A percentile compares a stretch with the other conserved stretches of the same genome.
These are phyloP conservation scores for Leptoclinus maculatus DNA, from an alignment of 2,797 vertebrate genomes.

Conservation along the genomic window DNA sequence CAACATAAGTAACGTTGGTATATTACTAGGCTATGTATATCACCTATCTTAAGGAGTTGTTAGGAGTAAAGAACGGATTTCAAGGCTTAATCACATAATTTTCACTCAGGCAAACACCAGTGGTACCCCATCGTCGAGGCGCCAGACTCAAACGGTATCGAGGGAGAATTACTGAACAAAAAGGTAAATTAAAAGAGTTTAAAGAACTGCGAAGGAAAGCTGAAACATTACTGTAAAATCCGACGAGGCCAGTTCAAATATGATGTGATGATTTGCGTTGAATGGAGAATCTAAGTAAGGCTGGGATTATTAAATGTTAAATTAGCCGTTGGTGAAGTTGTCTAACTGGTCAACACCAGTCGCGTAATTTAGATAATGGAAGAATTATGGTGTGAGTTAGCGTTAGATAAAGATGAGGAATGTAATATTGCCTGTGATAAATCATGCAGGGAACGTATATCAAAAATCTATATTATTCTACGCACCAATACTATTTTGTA, in stretches of 20 bases:
- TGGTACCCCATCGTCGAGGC: conserved; percentile 49
- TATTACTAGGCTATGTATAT: accelerated
- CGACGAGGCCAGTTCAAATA: conserved; percentile 7
- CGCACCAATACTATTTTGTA: neutral
- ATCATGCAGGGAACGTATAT: neutral
- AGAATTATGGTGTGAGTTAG: neutral
- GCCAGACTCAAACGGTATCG: conserved; percentile 61
- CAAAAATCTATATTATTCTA: neutral
- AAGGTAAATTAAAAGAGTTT: accelerated
- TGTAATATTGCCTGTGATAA: accelerated
- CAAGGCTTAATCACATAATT: accelerated
- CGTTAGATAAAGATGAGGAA: neutral
- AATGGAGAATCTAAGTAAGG: neutral
- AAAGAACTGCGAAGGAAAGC: accelerated
- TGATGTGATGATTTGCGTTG: accelerated
- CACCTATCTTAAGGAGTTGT: accelerated
- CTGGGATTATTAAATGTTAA: neutral
- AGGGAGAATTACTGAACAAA: neutral
- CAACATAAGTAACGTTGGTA: neutral
- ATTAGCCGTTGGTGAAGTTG: neutral
- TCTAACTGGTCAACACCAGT: neutral
- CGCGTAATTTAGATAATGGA: too few relatives aligned
- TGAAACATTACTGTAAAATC: neutral
- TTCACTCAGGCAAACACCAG: conserved; percentile 47
- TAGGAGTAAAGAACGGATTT: accelerated